Base-by-base conservation (phyloP, 1,140 invertebrate species). In the Drosophila eugracilis region DNA sequence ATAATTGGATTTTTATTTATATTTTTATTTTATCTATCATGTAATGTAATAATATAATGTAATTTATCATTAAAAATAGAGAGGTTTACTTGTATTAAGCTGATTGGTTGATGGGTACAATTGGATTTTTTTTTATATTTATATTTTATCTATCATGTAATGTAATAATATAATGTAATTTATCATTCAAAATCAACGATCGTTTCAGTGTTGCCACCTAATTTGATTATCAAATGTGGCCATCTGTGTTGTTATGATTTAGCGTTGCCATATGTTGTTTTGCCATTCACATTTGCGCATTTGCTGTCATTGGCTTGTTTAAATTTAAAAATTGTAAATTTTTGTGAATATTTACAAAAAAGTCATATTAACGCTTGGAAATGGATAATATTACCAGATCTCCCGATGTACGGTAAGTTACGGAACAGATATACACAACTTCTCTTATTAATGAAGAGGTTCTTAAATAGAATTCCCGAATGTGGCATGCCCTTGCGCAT, bases 401-500 rank as follows among this genome's bases (percentile, higher is more conserved):
- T 5, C 21, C 42, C n/a, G 22, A 45, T n/a, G n/a, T 14, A 6
- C 42, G 22, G 42, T 45, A 4, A 9, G 42, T 15, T 45, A 4
- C 0, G 3, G 6, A 4, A 24, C 5, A 15, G 3, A 3, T 3
- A 4, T 1, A 0, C 1, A 7, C 4, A 26, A 2, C 4, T 14
- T 14, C 6, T 1, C n/a, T 7, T 4, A 14, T 7, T 45, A 1
- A 45, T 9, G 5, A 4, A 4, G 12, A 15, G 7, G 5, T 26
- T 4, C 9, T 24, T 3, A 3, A n/a, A 3, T 15, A 45, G 42
- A 28, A 26, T 4, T 14, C 17, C 24, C 1, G 19, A 5, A 1
- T 17, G 22, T 14, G 9, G 39, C 15, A 15, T 12, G 9, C 67
- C 66, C 0, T 17, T 73, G 34, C 70, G 55, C 1, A 22, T 47